A percentile compares a stretch with the other conserved stretches of the same genome.
phyloP scores from a whole-genome alignment of 1,140 invertebrate genomes.

The Macrotrachela quadricornifera region DNA sequence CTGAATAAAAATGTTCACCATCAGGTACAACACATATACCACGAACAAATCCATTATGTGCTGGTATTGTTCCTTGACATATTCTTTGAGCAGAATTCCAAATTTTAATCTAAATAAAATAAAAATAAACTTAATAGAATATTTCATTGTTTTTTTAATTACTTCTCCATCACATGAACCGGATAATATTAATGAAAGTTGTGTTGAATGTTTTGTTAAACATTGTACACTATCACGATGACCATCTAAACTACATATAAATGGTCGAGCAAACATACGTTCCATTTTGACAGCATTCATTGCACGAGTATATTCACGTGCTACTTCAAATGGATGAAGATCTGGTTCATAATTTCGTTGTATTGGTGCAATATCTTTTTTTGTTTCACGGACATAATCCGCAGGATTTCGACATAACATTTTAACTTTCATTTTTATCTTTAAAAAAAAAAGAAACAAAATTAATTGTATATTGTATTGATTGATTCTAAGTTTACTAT shows the following conservation, averaged over 20 bases:
- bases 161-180: slow-evolving; percentile 68
- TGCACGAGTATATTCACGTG: slow-evolving; percentile 76
- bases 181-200: slow-evolving; percentile 55
- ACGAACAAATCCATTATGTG: slow-evolving; percentile 72
- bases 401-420: slow-evolving; percentile 77
- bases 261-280: slow-evolving; percentile 88
- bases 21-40: slow-evolving; percentile 48
- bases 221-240: slow-evolving; percentile 72
- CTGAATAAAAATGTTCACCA: slow-evolving; percentile 27
- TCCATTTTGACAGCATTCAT: slow-evolving; percentile 90
- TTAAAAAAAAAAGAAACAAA: no score
- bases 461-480: no score
- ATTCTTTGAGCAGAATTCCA: slow-evolving; percentile 62
- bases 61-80: slow-evolving; percentile 52
- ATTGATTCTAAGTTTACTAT: no score
- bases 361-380: slow-evolving; percentile 64
- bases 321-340: slow-evolving; percentile 70
- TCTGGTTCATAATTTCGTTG: slow-evolving; percentile 75
- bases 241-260: slow-evolving; percentile 74
- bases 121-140: slow-evolving; percentile 6
- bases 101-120: slow-evolving; percentile 40
- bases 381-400: slow-evolving; percentile 80
- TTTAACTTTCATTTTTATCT: slow-evolving; percentile 63
- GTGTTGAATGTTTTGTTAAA: slow-evolving; percentile 62
- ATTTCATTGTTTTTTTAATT: background rate